phyloP scores from a whole-genome alignment of 2,888 invertebrate genomes.

The Alentia gelatinosa region DNA sequence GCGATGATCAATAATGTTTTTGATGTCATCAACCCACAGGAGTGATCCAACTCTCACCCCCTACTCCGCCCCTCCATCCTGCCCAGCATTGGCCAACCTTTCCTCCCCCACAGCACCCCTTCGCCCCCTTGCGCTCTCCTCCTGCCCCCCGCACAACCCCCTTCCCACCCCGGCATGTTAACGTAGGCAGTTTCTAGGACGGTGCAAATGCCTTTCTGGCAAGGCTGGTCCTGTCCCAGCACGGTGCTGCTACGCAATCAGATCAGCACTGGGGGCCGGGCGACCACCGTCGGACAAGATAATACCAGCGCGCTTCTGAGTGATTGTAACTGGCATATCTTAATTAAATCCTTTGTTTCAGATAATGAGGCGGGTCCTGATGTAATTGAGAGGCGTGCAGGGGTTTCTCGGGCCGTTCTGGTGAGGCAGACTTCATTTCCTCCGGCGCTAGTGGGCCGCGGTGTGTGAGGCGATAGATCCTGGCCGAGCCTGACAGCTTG shows the following conservation, averaged over 20 bases:
- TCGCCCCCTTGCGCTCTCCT: background rate
- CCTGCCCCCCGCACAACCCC: background rate
- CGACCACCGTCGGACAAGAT: constrained; percentile 13
- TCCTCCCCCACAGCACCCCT: background rate
- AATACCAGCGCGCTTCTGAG: constrained; percentile 38
- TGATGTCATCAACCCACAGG: constrained; percentile 8
- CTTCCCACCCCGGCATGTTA: background rate
- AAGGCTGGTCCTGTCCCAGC: background rate
- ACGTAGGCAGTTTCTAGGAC: background rate
- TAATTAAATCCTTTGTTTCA: constrained; percentile 53
- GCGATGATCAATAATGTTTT: constrained; percentile 34
- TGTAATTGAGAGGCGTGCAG: constrained; percentile 48
- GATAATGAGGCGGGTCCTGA: constrained; percentile 50
- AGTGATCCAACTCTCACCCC: background rate
- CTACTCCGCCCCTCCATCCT: constrained; percentile 3
- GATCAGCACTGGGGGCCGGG: background rate
- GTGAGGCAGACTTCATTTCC: constrained; percentile 12
- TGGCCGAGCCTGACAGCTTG: constrained; percentile 25
- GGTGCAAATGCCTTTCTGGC: constrained; percentile 13
- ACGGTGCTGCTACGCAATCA: background rate
- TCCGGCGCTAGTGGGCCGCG: background rate
- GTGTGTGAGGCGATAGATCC: constrained; percentile 42
- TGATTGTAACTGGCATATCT: constrained; percentile 53
- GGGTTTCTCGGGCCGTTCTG: constrained; percentile 32
- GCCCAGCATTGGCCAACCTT: background rate